Percentiles rank a stretch among this genome's conserved stretches.
Evolutionary conservation across 2,797 vertebrate species (phyloP).

Genomic region (Ispidina picta): DNA sequence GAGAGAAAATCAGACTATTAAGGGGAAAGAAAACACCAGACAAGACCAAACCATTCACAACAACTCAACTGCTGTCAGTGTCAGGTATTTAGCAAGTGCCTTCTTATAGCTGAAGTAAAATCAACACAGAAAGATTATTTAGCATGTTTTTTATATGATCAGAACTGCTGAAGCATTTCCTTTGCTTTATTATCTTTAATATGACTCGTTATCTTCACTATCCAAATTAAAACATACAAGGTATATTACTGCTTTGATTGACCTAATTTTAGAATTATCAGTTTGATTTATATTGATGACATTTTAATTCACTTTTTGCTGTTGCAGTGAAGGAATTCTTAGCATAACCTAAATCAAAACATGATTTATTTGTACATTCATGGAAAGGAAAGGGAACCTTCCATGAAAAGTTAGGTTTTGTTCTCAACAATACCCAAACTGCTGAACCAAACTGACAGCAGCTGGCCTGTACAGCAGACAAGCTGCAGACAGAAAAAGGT

Average conservation of each 20-base stretch:
- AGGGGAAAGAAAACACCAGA: neutral
- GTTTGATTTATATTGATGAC: slow-evolving; percentile 31
- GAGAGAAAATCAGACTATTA: slow-evolving; percentile 8
- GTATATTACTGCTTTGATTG: slow-evolving; percentile 26
- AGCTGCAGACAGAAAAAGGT: slow-evolving; percentile 7
- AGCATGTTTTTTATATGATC: neutral
- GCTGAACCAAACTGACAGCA: slow-evolving; percentile 33
- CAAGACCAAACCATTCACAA: neutral
- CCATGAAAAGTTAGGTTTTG: slow-evolving; percentile 9
- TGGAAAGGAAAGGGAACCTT: neutral
- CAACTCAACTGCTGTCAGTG: neutral
- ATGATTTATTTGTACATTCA: neutral
- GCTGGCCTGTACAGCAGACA: neutral
- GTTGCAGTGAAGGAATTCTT: neutral
- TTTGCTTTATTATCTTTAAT: neutral
- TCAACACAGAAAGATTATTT: neutral
- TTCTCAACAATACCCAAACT: slow-evolving; percentile 6
- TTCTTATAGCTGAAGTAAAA: neutral
- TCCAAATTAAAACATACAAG: slow-evolving; percentile 19
- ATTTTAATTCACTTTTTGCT: slow-evolving; percentile 29
- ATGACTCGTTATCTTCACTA: slow-evolving; percentile 13
- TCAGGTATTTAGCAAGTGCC: neutral
- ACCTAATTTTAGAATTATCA: slow-evolving; percentile 10
- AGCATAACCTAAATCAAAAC: slow-evolving; percentile 3
- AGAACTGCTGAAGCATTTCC: neutral